Base-by-base conservation (phyloP, 2,888 invertebrate species). In the Sphaeridia pumilis region DNA sequence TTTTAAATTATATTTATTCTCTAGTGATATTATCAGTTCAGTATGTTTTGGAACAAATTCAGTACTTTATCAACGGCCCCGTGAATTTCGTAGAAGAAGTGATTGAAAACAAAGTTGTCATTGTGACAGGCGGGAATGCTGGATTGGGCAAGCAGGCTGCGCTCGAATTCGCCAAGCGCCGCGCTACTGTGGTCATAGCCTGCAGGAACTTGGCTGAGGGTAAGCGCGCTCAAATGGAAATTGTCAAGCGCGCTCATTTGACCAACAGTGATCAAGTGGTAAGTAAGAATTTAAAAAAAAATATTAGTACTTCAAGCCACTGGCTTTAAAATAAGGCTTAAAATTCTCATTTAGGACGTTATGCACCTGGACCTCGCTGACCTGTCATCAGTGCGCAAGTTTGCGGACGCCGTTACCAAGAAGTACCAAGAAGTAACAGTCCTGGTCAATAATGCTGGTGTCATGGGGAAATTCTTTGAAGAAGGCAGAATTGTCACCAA, bases 371-470 rank as follows among this genome's bases (percentile, higher is more conserved):
- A 61, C 26, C 46, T 61, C 2, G 31, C 55, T 10, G 58, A 58
- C 14, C 44, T 58, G 31, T 25, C 45, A 5, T 58, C 58, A 14
- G 55, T 61, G 14, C 49, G 58, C 2, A 54, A 34, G 41, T 60
- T 57, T 45, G 58, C 54, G 1, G 34, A 48, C 5, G 46, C 44
- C 14, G 49, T 58, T 0, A 21, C 49, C 10, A 53, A 36, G 17
- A 52, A 55, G 36, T 56, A 57, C 27, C 51, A 56, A 2, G 34
- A 22, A 5, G 41, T 61, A 17, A 54, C 54, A 24, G 56, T 61
- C 38, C 47, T 61, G 25, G 36, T 61, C 12, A 61, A 61, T 35
- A 61, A 61, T 46, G 60, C 57, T 14, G 34, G 20, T 3, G n/a
- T 10, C 10, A 4, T 46, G 34, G 24, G 38, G 7, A n/a, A n/a